Evolutionary conservation across 2,113 vertebrate species (phyloP).

Genomic region (Corythoichthys intestinalis): DNA sequence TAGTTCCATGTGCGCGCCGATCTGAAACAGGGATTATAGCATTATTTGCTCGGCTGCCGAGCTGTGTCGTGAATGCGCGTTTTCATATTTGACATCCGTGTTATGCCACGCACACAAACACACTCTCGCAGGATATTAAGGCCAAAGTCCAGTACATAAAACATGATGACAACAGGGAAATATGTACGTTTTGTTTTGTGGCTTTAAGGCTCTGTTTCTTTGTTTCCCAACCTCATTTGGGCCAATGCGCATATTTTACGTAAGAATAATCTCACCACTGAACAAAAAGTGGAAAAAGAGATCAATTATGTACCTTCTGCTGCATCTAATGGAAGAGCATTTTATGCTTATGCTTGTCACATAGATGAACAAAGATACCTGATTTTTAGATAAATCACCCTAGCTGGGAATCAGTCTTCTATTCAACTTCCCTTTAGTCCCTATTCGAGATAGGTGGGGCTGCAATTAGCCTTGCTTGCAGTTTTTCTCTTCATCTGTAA

Average conservation of each 20-base stretch:
- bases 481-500: background rate
- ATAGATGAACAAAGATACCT: background rate
- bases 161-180: slow-evolving; percentile 31
- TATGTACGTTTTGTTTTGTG: background rate
- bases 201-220: background rate
- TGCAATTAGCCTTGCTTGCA: slow-evolving; percentile 1
- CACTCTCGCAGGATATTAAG: slow-evolving; percentile 32
- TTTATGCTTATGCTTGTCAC: background rate
- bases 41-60: slow-evolving; percentile 17
- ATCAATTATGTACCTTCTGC: too few relatives aligned
- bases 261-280: background rate
- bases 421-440: background rate
- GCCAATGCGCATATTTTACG: too few relatives aligned
- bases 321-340: too few relatives aligned
- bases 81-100: slow-evolving; percentile 27
- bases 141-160: slow-evolving; percentile 50
- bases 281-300: background rate
- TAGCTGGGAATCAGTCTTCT: background rate
- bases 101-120: slow-evolving; percentile 38
- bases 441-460: background rate
- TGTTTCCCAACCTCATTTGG: background rate
- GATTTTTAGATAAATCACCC: background rate
- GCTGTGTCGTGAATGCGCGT: slow-evolving; percentile 23
- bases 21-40: slow-evolving; percentile 21
- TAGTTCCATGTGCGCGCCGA: background rate